Evolutionary conservation across 2,113 vertebrate species (phyloP).

Genomic region (Echinops telfairi): DNA sequence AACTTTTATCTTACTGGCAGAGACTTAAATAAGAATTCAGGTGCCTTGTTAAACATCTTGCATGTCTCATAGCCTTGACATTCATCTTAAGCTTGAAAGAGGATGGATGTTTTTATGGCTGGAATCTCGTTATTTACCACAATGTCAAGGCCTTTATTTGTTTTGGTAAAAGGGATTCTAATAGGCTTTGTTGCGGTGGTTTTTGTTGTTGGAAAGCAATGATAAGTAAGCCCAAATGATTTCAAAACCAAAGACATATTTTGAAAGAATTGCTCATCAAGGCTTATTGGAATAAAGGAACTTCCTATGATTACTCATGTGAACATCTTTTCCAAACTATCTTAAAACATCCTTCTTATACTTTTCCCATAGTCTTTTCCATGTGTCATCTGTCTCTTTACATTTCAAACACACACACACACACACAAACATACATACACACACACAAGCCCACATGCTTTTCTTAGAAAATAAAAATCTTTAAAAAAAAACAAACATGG

Average conservation of each 20-base stretch:
- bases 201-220: not conserved
- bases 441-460: too few relatives aligned
- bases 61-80: not conserved
- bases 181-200: not conserved
- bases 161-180: constrained; percentile 44
- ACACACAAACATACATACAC: too few relatives aligned
- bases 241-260: constrained; percentile 32
- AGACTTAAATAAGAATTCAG: not conserved
- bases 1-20: not conserved
- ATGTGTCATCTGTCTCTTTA: not conserved
- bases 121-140: constrained; percentile 23
- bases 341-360: constrained; percentile 10
- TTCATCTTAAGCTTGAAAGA: not conserved
- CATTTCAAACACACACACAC: not conserved
- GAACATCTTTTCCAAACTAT: constrained; percentile 13
- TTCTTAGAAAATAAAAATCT: too few relatives aligned
- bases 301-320: not conserved
- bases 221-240: constrained; percentile 13
- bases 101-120: not conserved
- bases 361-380: not conserved
- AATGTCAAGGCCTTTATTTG: constrained; percentile 12
- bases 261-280: not conserved
- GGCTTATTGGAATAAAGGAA: not conserved
- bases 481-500: too few relatives aligned
- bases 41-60: not conserved